phyloP scores from a whole-genome alignment of 2,797 vertebrate species.

The Bradypodion ventrale region DNA sequence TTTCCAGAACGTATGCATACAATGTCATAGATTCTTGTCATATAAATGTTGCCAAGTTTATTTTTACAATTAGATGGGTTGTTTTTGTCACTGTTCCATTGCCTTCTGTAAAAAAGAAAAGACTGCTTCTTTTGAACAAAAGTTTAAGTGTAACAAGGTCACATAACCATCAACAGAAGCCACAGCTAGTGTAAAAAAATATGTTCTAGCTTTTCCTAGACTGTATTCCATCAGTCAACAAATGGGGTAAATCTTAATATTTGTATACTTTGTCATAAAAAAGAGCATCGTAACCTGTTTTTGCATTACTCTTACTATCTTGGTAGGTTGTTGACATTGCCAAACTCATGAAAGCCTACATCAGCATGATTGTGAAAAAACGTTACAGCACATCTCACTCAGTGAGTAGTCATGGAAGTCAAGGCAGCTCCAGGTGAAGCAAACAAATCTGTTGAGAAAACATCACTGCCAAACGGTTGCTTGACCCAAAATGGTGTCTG shows the following conservation, averaged over 20 bases:
- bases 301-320: slow-evolving; percentile 25
- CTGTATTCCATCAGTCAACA: neutral
- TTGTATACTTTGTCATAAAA: neutral
- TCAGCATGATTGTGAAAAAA: slow-evolving; percentile 98
- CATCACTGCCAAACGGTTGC: neutral
- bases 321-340: slow-evolving; percentile 95
- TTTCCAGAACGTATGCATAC: neutral
- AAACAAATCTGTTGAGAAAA: slow-evolving; percentile 3
- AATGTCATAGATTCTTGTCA: neutral
- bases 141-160: neutral
- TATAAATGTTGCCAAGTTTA: neutral
- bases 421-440: slow-evolving; percentile 88
- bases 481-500: neutral
- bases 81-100: neutral
- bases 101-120: neutral
- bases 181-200: neutral
- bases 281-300: neutral
- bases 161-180: neutral
- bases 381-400: slow-evolving; percentile 94
- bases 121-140: neutral
- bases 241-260: neutral
- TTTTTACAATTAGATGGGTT: slow-evolving; percentile 9
- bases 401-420: slow-evolving; percentile 88
- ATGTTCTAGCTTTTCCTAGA: neutral
- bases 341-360: slow-evolving; percentile 99